phyloP scores from a whole-genome alignment of 53 echinoderm and acorn worm species.

The Holothuria leucospilota region DNA sequence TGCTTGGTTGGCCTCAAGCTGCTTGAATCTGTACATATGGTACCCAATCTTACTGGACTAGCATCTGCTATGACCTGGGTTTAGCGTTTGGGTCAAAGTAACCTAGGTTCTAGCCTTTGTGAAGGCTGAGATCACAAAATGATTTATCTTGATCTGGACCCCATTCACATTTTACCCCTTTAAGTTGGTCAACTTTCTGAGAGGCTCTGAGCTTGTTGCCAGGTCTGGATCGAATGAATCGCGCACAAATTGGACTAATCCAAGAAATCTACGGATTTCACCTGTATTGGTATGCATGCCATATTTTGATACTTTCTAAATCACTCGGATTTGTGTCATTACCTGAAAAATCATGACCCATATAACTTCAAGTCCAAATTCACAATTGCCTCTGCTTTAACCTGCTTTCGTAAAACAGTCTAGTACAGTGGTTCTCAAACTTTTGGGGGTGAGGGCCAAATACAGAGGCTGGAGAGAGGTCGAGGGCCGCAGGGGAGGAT shows the following conservation, averaged over 20 bases:
- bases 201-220: constrained; percentile 48
- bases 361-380: constrained; percentile 21
- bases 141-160: background rate
- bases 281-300: background rate
- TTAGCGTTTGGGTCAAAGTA: constrained; percentile 48
- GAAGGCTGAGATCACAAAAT: constrained; percentile 23
- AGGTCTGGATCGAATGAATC: constrained; percentile 38
- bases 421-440: too few species aligned
- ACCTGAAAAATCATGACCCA: constrained; percentile 23
- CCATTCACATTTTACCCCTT: background rate
- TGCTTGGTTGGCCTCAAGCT: background rate
- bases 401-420: too few species aligned
- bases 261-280: constrained; percentile 49
- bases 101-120: constrained; percentile 18
- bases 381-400: constrained; percentile 33
- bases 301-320: constrained; percentile 1
- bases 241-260: constrained; percentile 48
- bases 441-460: too few species aligned
- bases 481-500: too few species aligned
- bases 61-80: constrained; percentile 54
- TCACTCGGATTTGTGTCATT: background rate
- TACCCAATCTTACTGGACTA: constrained; percentile 57
- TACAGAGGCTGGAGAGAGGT: too few species aligned
- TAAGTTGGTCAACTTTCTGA: constrained; percentile 24
- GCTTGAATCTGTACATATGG: constrained; percentile 26